Conservation (phyloP, 2,888 invertebrate genomes). For the Chymomyza procnemis region DNA sequence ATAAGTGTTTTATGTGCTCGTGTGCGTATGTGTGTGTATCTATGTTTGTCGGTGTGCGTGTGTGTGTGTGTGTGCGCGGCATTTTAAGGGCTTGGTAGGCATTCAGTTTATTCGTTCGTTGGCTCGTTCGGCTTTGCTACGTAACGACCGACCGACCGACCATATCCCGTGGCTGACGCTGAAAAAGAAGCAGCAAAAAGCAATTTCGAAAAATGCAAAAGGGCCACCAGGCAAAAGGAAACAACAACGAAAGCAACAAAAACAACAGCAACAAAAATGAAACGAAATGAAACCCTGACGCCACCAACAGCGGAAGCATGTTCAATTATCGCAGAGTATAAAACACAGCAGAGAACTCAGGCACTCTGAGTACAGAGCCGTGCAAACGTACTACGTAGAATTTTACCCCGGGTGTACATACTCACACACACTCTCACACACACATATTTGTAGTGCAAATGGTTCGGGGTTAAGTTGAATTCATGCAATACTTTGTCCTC, state of each 20-base stretch:
- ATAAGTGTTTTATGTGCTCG: background rate
- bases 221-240: slow-evolving; percentile 25
- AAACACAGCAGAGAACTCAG: background rate
- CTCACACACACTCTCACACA: background rate
- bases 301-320: slow-evolving; percentile 55
- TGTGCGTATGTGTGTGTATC: background rate
- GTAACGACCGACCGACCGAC: too few relatives aligned
- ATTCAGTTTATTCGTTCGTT: slow-evolving; percentile 36
- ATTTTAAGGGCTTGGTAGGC: slow-evolving; percentile 43
- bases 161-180: background rate
- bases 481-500: slow-evolving; percentile 54
- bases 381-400: slow-evolving; percentile 9
- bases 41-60: too few relatives aligned
- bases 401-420: slow-evolving; percentile 42
- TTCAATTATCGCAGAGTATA: slow-evolving; percentile 60
- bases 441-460: slow-evolving; percentile 23
- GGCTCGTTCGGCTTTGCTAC: slow-evolving; percentile 12
- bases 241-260: slow-evolving; percentile 10
- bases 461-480: slow-evolving; percentile 62
- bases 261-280: slow-evolving; percentile 16
- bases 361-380: background rate
- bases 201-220: slow-evolving; percentile 60
- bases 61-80: slow-evolving; percentile 13
- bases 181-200: slow-evolving; percentile 42
- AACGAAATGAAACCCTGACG: slow-evolving; percentile 24